phyloP scores from a whole-genome alignment of 2,797 vertebrate genomes.

The Bufotes viridis region DNA sequence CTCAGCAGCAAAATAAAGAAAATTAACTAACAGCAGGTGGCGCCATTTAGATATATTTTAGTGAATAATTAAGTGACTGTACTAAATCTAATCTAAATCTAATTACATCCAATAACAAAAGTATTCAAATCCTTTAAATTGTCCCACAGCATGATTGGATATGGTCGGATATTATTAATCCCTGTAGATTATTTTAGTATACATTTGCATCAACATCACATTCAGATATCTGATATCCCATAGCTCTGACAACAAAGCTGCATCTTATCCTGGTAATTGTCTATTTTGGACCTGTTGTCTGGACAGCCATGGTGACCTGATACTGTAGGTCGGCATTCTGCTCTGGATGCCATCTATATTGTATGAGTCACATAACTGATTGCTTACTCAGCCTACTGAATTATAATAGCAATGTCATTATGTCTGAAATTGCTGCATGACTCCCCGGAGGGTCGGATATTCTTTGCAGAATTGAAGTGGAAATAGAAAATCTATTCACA shows the following conservation, averaged over 20 bases:
- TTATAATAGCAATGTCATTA: conserved; percentile 29
- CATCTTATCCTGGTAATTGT: background rate
- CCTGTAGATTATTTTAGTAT: background rate
- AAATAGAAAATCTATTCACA: background rate
- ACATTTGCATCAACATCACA: background rate
- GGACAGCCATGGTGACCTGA: conserved; percentile 18
- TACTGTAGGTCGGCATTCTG: conserved; percentile 28
- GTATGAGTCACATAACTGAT: conserved; percentile 40
- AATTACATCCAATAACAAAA: no score
- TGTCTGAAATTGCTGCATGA: background rate
- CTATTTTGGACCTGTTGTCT: background rate
- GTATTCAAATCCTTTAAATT: background rate
- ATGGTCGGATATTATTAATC: background rate
- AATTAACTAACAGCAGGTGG: no score
- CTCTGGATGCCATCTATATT: conserved; percentile 43
- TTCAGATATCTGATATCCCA: background rate
- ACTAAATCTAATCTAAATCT: no score
- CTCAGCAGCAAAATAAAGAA: no score
- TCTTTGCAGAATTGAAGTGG: background rate
- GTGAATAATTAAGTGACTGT: no score
- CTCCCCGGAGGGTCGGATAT: background rate
- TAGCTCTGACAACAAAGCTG: background rate
- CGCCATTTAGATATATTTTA: no score
- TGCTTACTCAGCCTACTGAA: conserved; percentile 21
- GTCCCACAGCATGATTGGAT: background rate